A percentile compares a stretch with the other conserved stretches of the same genome.
Conservation (phyloP, 2,113 vertebrate genomes). For the Solea senegalensis region DNA sequence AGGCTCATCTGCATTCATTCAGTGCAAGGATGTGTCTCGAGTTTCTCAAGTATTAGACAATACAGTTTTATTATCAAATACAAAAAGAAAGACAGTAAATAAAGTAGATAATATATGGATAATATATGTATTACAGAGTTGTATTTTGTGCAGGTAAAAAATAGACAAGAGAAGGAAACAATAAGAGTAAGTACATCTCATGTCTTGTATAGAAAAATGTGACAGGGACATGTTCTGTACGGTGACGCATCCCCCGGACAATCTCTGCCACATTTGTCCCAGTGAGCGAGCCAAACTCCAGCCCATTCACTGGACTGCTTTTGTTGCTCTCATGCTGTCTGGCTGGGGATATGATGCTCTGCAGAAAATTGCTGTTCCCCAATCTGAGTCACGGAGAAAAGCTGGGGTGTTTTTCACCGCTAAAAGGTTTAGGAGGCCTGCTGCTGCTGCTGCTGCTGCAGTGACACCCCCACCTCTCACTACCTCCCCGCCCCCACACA, state of each 20-base stretch:
- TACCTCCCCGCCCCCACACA: not conserved
- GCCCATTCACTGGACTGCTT: slow-evolving; percentile 41
- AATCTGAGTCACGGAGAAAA: slow-evolving; percentile 36
- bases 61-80: too few species aligned
- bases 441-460: slow-evolving; percentile 47
- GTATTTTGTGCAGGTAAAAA: too few species aligned
- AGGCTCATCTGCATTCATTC: too few species aligned
- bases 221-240: slow-evolving; percentile 1
- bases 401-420: slow-evolving; percentile 33
- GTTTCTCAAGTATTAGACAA: too few species aligned
- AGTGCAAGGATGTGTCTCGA: too few species aligned
- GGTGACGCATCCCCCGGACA: slow-evolving; percentile 21
- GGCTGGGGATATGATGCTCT: slow-evolving; percentile 61
- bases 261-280: slow-evolving; percentile 46
- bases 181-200: too few species aligned
- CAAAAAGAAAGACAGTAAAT: too few species aligned
- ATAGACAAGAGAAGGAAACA: too few species aligned
- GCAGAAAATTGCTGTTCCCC: slow-evolving; percentile 62
- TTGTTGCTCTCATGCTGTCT: slow-evolving; percentile 52
- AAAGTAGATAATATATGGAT: too few species aligned
- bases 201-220: slow-evolving; percentile 4
- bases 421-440: slow-evolving; percentile 63
- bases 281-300: slow-evolving; percentile 52
- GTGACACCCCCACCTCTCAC: not conserved
- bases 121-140: too few species aligned